Base-by-base conservation (phyloP, 64 coral and sea anemone genomes). In the Catalaphyllia jardinei region DNA sequence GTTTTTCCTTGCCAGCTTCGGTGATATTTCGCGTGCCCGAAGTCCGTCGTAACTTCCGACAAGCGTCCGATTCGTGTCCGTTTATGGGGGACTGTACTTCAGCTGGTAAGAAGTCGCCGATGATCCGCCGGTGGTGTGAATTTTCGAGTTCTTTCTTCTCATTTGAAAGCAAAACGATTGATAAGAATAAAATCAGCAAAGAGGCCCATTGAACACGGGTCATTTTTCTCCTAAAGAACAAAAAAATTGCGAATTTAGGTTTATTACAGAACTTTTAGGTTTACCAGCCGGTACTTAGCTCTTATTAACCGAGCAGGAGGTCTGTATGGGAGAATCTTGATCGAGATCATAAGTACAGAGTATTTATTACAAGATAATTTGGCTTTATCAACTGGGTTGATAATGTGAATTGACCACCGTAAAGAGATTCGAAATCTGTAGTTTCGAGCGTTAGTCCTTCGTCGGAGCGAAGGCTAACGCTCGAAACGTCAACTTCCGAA, bases 171-270 rank as follows among this genome's bases (percentile, higher is more conserved):
- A 82, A 73, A 22, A 94, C 81, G 73, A 94, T 94, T 80, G 93
- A 94, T n/a, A 94, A 57, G 42, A 94, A 90, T 55, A 94, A 64
- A 39, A 94, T 94, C 54, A 90, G 49, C 15, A 94, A 76, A 13
- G 93, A 80, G 42, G 93, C 93, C 93, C 93, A 94, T 33, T 94
- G 93, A n/a, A 87, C 86, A 31, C 74, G 30, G 24, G 74, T 86
- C 15, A 94, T 59, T 38, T 90, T 90, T 60, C 88, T 65, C 65
- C 93, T 94, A 33, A 79, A 54, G 28, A 76, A 46, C 39, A 46
- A 3, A 87, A 67, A 79, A 19, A n/a, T n/a, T n/a, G n/a, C n/a
- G 83, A 50, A 84, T 13, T 29, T 1, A 24, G 67, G 8, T 14
- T 7, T 16, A 8, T n/a, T 4, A 24, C 10, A 16, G 10, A 57